A percentile compares a stretch with the other conserved stretches of the same genome.
Evolutionary conservation across 2,797 vertebrate genomes (phyloP).

Genomic region (Euphonia xanthogaster): DNA sequence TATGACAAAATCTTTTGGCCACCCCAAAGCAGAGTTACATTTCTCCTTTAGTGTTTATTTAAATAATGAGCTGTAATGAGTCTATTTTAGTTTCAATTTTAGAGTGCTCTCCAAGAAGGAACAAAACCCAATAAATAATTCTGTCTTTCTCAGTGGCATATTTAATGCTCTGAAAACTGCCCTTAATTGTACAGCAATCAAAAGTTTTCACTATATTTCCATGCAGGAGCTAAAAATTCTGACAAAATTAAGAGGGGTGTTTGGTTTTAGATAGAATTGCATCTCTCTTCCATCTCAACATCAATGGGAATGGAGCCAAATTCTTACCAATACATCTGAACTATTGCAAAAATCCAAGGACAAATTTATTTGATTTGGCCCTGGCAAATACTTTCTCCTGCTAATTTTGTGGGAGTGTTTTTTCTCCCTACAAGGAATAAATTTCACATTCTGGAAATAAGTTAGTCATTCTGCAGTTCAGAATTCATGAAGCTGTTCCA

Average conservation of each 20-base stretch:
- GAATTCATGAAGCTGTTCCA: conserved; percentile 52
- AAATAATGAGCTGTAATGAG: background rate
- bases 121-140: background rate
- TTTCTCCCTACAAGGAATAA: conserved; percentile 36
- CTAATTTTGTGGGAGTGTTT: conserved; percentile 53
- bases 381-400: background rate
- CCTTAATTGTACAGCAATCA: background rate
- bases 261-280: conserved; percentile 15
- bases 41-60: background rate
- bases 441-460: conserved; percentile 47
- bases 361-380: conserved; percentile 3
- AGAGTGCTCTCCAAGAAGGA: background rate
- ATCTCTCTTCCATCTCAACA: background rate
- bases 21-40: background rate
- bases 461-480: conserved; percentile 53
- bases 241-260: conserved; percentile 1
- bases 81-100: background rate
- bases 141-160: background rate
- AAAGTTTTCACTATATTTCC: background rate
- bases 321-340: background rate
- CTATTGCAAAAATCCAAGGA: conserved; percentile 6
- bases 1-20: background rate
- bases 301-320: background rate
- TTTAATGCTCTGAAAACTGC: background rate
- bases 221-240: background rate